Conservation (phyloP, 1,140 invertebrate species). For the Listronotus bonariensis region DNA sequence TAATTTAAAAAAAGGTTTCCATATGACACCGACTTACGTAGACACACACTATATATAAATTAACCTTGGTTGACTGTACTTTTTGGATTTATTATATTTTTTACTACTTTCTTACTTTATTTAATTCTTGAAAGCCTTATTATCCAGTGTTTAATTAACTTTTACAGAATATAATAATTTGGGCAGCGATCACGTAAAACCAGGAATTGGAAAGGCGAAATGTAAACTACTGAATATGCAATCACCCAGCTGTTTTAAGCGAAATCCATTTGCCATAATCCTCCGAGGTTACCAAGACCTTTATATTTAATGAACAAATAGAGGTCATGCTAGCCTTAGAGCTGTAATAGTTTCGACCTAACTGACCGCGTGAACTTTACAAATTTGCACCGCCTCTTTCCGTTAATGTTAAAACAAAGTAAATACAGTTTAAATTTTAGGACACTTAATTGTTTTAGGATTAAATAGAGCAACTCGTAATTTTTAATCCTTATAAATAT, state of each 20-base stretch:
- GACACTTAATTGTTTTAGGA: too few species aligned
- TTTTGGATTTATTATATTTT: too few species aligned
- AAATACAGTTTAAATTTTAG: too few species aligned
- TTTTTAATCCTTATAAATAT: too few species aligned
- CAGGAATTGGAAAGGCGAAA: constrained; percentile 30
- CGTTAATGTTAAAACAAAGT: constrained; percentile 3
- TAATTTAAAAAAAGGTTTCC: too few species aligned
- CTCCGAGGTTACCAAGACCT: constrained; percentile 32
- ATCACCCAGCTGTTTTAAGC: constrained; percentile 31
- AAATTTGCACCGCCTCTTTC: constrained; percentile 18
- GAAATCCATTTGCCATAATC: constrained; percentile 38
- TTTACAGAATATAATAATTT: background rate
- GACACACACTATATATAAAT: too few species aligned
- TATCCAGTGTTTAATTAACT: too few species aligned
- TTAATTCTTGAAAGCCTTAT: too few species aligned
- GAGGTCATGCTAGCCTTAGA: constrained; percentile 1
- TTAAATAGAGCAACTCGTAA: too few species aligned
- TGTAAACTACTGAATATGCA: constrained; percentile 39
- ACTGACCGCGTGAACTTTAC: constrained; percentile 30
- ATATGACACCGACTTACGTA: too few species aligned
- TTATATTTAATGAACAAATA: constrained; percentile 40
- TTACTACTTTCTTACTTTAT: too few species aligned
- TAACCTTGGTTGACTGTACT: too few species aligned
- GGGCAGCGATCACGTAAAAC: constrained; percentile 16
- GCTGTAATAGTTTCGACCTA: constrained; percentile 32